A percentile compares a stretch with the other conserved stretches of the same genome.
phyloP scores from a whole-genome alignment of 2,113 vertebrate genomes.

The Martes martes region DNA sequence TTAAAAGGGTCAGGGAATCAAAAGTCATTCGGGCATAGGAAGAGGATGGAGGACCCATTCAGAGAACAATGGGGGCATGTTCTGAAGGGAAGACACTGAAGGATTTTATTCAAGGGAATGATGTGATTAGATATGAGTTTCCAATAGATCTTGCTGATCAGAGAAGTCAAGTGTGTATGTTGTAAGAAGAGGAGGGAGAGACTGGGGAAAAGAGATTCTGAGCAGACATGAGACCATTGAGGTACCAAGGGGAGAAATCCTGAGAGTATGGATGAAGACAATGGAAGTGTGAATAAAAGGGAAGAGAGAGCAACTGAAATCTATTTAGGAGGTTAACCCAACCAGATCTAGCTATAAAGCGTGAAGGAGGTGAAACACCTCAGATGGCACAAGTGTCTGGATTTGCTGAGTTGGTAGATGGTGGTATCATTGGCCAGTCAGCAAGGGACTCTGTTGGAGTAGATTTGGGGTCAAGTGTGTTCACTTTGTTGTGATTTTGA shows the following conservation, averaged over 20 bases:
- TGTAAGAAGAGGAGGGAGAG: not conserved
- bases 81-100: not conserved
- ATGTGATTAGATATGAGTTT: not conserved
- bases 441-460: not conserved
- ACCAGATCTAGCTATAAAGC: not conserved
- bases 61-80: not conserved
- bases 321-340: not conserved
- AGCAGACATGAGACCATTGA: not conserved
- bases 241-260: not conserved
- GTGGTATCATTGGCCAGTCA: not conserved
- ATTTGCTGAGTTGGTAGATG: not conserved
- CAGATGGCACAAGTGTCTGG: not conserved
- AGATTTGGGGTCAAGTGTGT: not conserved
- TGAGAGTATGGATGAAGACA: not conserved
- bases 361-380: not conserved
- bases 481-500: not conserved
- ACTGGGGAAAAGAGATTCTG: not conserved
- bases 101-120: not conserved
- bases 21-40: not conserved
- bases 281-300: not conserved
- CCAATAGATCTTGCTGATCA: not conserved
- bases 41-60: not conserved
- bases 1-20: not conserved
- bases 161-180: not conserved
- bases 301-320: not conserved